Percentiles rank a stretch among this genome's conserved stretches.
Evolutionary conservation across 2,888 invertebrate species (phyloP).

Genomic region (Byasa hedistus): DNA sequence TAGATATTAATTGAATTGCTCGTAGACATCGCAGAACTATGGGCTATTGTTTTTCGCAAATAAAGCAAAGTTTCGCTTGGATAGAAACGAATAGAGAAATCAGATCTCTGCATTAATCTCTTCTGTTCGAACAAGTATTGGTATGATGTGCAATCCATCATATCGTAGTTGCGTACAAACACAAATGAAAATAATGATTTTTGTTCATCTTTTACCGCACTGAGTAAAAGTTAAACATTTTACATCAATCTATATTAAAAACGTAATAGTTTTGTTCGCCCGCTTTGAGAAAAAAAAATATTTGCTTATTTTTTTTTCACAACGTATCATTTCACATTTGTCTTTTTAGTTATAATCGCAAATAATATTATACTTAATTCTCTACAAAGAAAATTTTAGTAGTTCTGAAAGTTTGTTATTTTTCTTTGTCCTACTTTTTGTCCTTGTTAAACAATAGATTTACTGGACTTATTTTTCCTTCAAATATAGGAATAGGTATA

Average conservation of each 20-base stretch:
- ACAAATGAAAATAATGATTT: background rate
- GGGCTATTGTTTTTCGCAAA: conserved; percentile 16
- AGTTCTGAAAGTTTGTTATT: too few species aligned
- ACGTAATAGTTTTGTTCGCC: too few species aligned
- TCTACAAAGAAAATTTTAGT: too few species aligned
- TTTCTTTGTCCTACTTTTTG: too few species aligned
- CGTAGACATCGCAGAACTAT: background rate
- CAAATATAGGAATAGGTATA: too few species aligned
- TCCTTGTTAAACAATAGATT: too few species aligned
- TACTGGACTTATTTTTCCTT: too few species aligned
- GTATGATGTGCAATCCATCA: conserved; percentile 12
- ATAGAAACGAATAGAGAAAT: conserved; percentile 1
- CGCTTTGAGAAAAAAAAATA: too few species aligned
- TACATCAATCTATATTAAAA: background rate
- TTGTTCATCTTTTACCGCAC: background rate
- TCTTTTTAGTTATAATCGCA: too few species aligned
- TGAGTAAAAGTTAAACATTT: background rate
- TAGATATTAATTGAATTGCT: conserved; percentile 11
- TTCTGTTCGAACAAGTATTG: conserved; percentile 18
- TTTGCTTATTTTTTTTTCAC: too few species aligned
- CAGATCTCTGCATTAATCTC: conserved; percentile 19
- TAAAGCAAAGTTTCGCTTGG: conserved; percentile 6
- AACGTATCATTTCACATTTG: too few species aligned
- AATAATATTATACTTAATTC: too few species aligned
- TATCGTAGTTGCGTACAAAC: conserved; percentile 1